Evolutionary conservation across 2,888 invertebrate genomes (phyloP), one percentile per base, ranked within the genome.

Genomic region (Hypsopygia costalis): DNA sequence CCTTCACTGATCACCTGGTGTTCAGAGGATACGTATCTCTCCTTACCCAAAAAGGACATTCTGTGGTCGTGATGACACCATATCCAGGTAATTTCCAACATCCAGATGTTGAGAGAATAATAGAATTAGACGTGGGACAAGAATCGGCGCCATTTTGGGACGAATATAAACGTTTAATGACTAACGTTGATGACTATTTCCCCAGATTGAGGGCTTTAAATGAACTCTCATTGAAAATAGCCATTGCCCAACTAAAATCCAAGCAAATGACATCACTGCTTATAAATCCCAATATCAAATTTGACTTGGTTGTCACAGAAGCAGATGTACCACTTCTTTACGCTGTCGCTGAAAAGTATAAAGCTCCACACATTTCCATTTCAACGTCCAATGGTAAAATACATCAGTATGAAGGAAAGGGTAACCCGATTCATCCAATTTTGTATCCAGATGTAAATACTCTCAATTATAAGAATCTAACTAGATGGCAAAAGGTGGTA

Each of bases 271-370:
- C 68, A 8, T 73, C 86, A 1, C 47, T 87, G 7, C 55, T 87
- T 4, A 63, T 79, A 1, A 87, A 83, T 42, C 79, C 78, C 0
- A 81, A 80, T 21, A 66, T 87, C 16, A 75, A 78, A 40, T 92
- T 91, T 49, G 92, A 92, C 61, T 57, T 91, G 22, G 82, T 91
- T 0, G 68, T 92, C 28, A 79, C 89, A 1, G 92, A 92, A 63
- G 81, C 86, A n/a, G 75, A 91, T 5, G 71, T 85, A 3, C 90
- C 91, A 0, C 39, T 88, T 0, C 56, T 89, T 28, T 89, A 87
- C 41, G 90, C 83, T 0, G 81, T 89, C 11, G 89, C 90, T 11
- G 81, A 91, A 30, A 88, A 89, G 50, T 91, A 91, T 55, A 64
- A 86, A 22, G 82, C 75, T 16, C 90, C 91, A 2, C 81, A 90